Evolutionary conservation across 2,797 vertebrate species (phyloP), one percentile per base, ranked within the genome.

Genomic region (Gastrophryne carolinensis): DNA sequence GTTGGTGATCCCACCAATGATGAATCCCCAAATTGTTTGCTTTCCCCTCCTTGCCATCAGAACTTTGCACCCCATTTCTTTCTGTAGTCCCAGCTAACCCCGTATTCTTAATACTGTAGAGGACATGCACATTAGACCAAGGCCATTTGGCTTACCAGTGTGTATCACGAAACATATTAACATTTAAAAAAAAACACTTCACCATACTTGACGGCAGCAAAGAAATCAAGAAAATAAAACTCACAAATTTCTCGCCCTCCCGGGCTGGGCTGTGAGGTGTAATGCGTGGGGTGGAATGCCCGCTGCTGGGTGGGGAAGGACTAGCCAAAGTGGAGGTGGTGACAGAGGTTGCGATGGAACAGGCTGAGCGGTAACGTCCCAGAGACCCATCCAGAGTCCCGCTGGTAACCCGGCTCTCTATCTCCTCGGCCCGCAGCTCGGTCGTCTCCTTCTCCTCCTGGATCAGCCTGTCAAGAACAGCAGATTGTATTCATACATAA

Each of bases 401-500:
- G 13, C 93, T 92, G 82, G 94, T 92, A 78, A 96, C 94, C 13
- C 93, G 87, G 79, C 92, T 95, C 84, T 95, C 93, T 7, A 96
- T 91, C 85, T 96, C 94, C 75, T 96, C 94, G 0, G 94, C 93
- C 21, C 94, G 87, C 79, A 95, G 79, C 80, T 96, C 94, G 0
- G 94, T 95, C 58, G 92, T 94, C 87, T 96, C 94, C 84, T 96
- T 96, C 86, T 96, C 94, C 82, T 96, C 94, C 82, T 96, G 94
- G 80, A 96, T 96, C 63, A 96, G 80, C 86, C 94, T 96, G 75
- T 24, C 2, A 65, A 21, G 39, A 29, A 41, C 26, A 47, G 39
- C n/a, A n/a, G n/a, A n/a, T n/a, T n/a, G n/a, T n/a, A n/a, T n/a
- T n/a, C n/a, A n/a, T n/a, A n/a, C n/a, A n/a, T n/a, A n/a, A n/a